phyloP scores from a whole-genome alignment of 2,113 vertebrate species.

The Crotalus horridus region DNA sequence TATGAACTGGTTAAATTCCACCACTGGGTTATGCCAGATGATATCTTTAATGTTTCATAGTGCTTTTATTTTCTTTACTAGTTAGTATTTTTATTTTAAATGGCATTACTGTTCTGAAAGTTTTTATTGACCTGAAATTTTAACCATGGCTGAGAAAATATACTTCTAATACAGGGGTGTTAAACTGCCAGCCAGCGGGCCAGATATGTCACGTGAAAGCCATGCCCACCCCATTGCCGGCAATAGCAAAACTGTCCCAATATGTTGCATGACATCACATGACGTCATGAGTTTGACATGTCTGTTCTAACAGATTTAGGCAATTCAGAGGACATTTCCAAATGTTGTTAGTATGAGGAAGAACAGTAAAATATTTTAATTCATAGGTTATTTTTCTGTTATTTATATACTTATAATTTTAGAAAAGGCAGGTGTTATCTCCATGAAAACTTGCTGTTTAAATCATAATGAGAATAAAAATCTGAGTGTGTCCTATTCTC shows the following conservation, averaged over 20 bases:
- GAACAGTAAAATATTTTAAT: background rate
- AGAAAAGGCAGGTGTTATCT: background rate
- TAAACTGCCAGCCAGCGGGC: too few species aligned
- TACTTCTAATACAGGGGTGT: background rate
- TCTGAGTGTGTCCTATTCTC: rapidly evolving
- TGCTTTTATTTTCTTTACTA: conserved; percentile 51
- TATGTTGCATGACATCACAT: too few species aligned
- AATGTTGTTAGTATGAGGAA: background rate
- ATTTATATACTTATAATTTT: background rate
- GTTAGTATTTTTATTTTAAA: conserved; percentile 49
- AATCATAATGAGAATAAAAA: rapidly evolving
- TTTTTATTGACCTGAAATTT: background rate
- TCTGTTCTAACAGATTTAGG: conserved; percentile 6
- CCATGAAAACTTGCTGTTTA: background rate
- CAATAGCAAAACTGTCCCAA: too few species aligned
- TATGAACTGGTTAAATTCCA: too few species aligned
- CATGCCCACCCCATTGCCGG: too few species aligned
- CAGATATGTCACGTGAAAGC: too few species aligned
- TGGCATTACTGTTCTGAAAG: background rate
- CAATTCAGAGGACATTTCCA: background rate
- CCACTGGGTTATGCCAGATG: conserved; percentile 49
- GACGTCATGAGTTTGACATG: too few species aligned
- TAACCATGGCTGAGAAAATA: background rate
- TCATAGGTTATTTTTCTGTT: background rate
- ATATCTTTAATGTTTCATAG: conserved; percentile 43